A percentile compares a stretch with the other conserved stretches of the same genome.
Evolutionary conservation across 2,888 invertebrate genomes (phyloP).

Genomic region (Nomada lathburiana): DNA sequence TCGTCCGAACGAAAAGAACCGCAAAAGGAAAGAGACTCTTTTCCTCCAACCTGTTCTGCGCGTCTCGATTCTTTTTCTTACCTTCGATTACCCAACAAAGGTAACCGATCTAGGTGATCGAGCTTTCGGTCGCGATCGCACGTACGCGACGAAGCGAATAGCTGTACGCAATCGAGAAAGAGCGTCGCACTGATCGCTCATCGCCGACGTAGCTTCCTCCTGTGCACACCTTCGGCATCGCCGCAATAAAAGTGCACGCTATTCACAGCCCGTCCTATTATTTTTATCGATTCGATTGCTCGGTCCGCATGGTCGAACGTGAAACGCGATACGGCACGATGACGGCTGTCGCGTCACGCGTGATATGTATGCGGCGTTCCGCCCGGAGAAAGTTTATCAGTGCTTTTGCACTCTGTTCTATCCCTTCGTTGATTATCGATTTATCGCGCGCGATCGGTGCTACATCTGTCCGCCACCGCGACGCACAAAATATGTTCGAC

Average conservation of each 20-base stretch:
- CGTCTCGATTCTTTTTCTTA: not conserved
- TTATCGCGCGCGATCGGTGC: too few relatives aligned
- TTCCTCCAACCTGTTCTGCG: not conserved
- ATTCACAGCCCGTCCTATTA: slow-evolving; percentile 70
- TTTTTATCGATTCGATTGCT: slow-evolving; percentile 52
- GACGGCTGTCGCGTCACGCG: slow-evolving; percentile 23
- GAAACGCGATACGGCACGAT: slow-evolving; percentile 16
- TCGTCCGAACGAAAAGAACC: too few relatives aligned
- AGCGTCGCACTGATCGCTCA: too few relatives aligned
- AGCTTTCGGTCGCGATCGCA: not conserved
- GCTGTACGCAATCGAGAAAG: too few relatives aligned
- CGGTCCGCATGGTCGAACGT: slow-evolving; percentile 37
- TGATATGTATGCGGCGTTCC: slow-evolving; percentile 59
- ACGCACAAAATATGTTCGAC: too few relatives aligned
- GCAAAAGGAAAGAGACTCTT: not conserved
- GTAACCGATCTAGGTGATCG: slow-evolving; percentile 27
- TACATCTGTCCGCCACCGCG: too few relatives aligned
- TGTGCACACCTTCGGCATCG: not conserved
- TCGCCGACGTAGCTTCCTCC: not conserved
- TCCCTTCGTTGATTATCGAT: too few relatives aligned
- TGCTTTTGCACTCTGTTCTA: too few relatives aligned
- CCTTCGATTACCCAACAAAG: slow-evolving; percentile 48
- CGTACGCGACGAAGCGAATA: too few relatives aligned
- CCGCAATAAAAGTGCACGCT: slow-evolving; percentile 56
- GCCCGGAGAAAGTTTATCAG: not conserved